Conservation (phyloP, 2,113 vertebrate genomes). For the Neotragus moschatus region DNA sequence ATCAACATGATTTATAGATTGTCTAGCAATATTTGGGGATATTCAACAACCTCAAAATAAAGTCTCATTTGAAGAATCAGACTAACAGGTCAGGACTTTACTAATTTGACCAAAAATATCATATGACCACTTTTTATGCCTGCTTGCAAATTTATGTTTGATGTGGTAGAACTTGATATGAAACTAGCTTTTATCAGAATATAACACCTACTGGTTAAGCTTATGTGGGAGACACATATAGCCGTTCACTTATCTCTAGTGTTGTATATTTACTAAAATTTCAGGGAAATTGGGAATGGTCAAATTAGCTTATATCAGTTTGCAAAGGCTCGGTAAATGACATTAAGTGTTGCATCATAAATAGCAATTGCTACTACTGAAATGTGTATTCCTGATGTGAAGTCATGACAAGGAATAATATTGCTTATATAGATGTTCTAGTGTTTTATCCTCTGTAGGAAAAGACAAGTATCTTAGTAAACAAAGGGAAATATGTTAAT, state of each 20-base stretch:
- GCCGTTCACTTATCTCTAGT: not conserved
- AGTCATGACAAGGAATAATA: not conserved
- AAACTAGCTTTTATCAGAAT: not conserved
- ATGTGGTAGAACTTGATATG: not conserved
- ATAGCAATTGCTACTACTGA: not conserved
- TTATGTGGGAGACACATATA: not conserved
- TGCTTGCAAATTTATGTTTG: not conserved
- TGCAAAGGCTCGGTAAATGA: not conserved
- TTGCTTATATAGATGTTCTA: not conserved
- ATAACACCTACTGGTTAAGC: not conserved
- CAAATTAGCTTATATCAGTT: not conserved
- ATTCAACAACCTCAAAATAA: not conserved
- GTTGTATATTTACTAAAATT: not conserved
- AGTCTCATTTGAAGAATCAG: not conserved
- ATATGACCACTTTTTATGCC: not conserved
- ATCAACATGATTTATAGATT: not conserved
- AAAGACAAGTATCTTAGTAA: not conserved
- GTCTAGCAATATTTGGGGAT: not conserved
- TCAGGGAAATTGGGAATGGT: not conserved
- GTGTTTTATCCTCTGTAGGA: not conserved
- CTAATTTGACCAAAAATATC: not conserved
- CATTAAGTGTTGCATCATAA: not conserved
- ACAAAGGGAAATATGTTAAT: not conserved
- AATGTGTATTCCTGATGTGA: not conserved
- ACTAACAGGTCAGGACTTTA: not conserved